These are phyloP conservation scores for Microtus pennsylvanicus DNA, from an alignment of 2,113 vertebrate species.

Conservation along the genomic window DNA sequence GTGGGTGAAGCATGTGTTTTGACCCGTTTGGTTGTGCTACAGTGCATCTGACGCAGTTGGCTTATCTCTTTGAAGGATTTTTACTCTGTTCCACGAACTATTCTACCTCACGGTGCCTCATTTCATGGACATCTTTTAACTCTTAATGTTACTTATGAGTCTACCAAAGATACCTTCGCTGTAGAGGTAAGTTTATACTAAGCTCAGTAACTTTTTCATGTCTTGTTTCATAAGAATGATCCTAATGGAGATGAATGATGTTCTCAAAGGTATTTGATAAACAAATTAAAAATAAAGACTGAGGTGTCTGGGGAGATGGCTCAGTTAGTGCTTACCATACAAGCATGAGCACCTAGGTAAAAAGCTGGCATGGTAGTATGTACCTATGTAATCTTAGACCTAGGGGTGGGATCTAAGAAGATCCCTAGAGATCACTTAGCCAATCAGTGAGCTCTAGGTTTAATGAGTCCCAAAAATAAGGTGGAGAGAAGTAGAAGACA, in stretches of 20 bases:
- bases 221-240: background rate
- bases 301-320: background rate
- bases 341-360: background rate
- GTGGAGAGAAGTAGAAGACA: background rate
- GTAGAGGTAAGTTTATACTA: conserved; percentile 91
- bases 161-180: conserved; percentile 99
- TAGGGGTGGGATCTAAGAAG: background rate
- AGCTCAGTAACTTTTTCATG: background rate
- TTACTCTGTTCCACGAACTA: conserved; percentile 98
- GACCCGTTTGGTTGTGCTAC: background rate
- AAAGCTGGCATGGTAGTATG: background rate
- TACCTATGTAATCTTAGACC: background rate
- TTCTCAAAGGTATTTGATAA: background rate
- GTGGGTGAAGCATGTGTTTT: background rate
- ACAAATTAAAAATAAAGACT: background rate
- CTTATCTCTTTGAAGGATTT: conserved; percentile 89
- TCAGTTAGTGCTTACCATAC: too few relatives aligned
- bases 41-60: conserved; percentile 14
- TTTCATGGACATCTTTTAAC: conserved; percentile 98
- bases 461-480: background rate
- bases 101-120: conserved; percentile 99
- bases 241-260: background rate
- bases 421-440: background rate
- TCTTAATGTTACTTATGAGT: conserved; percentile 96
- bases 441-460: background rate